Conservation (phyloP, 2,797 vertebrate genomes). For the Limosa lapponica region DNA sequence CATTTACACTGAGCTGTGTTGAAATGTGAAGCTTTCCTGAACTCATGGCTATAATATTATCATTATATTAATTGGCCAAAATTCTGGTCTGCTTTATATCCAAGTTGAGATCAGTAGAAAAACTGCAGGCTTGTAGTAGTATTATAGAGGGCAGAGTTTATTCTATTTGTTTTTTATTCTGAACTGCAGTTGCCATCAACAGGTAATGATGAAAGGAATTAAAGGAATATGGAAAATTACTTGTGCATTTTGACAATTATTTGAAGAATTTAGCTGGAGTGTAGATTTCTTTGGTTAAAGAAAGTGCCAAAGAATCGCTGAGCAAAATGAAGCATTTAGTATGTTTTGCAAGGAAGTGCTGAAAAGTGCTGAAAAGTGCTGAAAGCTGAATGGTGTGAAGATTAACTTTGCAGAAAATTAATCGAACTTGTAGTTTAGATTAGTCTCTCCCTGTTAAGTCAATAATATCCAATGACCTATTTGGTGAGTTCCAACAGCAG, state of each 20-base stretch:
- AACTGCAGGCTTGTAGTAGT: background rate
- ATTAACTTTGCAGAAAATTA: background rate
- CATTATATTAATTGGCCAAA: background rate
- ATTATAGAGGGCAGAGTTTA: background rate
- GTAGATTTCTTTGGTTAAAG: constrained; percentile 49
- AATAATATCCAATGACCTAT: background rate
- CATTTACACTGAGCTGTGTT: background rate
- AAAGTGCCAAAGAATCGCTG: background rate
- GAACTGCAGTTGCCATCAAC: constrained; percentile 7
- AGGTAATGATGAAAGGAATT: background rate
- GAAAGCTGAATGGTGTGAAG: background rate
- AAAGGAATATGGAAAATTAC: constrained; percentile 38
- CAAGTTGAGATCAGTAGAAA: background rate
- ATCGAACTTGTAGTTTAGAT: background rate
- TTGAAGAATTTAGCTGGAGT: constrained; percentile 35
- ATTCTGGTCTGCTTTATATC: background rate
- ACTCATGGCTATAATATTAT: background rate
- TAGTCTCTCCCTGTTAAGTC: background rate
- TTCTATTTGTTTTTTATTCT: background rate
- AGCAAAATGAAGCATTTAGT: constrained; percentile 8
- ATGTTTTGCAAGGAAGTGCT: background rate
- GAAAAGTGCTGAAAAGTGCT: background rate
- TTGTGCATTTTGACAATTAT: constrained; percentile 24
- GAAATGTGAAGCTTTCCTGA: background rate
- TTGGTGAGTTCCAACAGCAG: background rate